phyloP scores from a whole-genome alignment of 1,140 invertebrate genomes.

The Leptopilina boulardi region DNA sequence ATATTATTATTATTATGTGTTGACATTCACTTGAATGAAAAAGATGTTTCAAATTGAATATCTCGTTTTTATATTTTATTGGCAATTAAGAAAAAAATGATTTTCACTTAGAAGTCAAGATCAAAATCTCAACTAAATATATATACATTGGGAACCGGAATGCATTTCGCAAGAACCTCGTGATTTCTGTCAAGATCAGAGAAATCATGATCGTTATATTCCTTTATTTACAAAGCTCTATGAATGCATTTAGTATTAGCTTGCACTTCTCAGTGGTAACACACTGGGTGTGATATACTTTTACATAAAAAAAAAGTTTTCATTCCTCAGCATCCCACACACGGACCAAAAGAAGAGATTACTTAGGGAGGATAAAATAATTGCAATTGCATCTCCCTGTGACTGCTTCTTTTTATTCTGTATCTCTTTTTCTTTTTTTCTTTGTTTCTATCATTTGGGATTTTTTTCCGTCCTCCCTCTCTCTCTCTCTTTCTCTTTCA shows the following conservation, averaged over 20 bases:
- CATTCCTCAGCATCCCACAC: neutral
- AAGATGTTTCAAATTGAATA: too few relatives aligned
- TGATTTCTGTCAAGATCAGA: conserved; percentile 31
- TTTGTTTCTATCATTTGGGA: neutral
- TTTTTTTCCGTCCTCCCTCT: neutral
- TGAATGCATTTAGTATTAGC: conserved; percentile 17
- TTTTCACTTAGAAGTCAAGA: neutral
- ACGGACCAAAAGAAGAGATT: neutral
- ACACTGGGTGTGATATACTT: neutral
- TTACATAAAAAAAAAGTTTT: neutral
- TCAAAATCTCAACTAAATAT: neutral
- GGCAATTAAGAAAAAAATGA: too few relatives aligned
- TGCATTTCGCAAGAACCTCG: conserved; percentile 21
- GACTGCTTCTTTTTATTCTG: conserved; percentile 2
- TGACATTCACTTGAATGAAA: too few relatives aligned
- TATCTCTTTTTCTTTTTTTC: neutral
- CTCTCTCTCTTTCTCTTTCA: neutral
- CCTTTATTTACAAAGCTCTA: conserved; percentile 31
- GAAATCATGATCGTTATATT: conserved; percentile 28
- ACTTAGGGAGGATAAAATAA: neutral
- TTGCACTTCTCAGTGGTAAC: neutral
- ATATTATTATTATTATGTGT: too few relatives aligned
- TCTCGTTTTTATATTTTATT: too few relatives aligned
- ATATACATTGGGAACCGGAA: neutral
- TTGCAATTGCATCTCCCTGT: neutral